These are phyloP conservation scores for Ernsta delagoae DNA, from an alignment of 2,888 invertebrate genomes.

Conservation along the genomic window DNA sequence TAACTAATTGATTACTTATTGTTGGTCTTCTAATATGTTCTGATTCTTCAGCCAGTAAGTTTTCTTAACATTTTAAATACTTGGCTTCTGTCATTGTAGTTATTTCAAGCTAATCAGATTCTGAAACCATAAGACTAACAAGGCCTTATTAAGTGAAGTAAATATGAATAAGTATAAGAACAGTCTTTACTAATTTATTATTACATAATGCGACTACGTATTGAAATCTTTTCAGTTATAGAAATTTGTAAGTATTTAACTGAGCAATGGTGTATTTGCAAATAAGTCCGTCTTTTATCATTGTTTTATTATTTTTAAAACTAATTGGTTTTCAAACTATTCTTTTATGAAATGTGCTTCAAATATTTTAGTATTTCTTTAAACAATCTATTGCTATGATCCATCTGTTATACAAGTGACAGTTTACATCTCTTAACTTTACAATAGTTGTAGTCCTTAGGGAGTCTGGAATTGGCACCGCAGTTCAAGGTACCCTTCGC, in stretches of 20 bases:
- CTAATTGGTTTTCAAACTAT: not conserved
- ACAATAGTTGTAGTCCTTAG: not conserved
- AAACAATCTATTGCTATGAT: not conserved
- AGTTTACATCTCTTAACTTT: not conserved
- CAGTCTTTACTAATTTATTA: slow-evolving; percentile 33
- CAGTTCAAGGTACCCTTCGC: slow-evolving; percentile 25
- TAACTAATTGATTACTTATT: not conserved
- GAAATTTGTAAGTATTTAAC: too few relatives aligned
- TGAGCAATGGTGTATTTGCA: not conserved
- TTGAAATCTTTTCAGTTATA: not conserved
- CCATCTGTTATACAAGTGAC: not conserved
- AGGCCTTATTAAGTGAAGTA: slow-evolving; percentile 37
- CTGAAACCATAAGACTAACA: slow-evolving; percentile 39
- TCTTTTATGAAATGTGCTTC: not conserved
- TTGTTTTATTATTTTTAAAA: not conserved
- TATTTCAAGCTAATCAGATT: slow-evolving; percentile 37
- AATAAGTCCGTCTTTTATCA: not conserved
- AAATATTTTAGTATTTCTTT: not conserved
- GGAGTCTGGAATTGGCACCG: slow-evolving; percentile 14
- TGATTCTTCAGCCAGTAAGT: slow-evolving; percentile 17
- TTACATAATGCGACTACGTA: slow-evolving; percentile 18
- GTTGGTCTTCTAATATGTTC: not conserved
- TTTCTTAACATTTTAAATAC: slow-evolving; percentile 36
- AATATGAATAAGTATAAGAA: slow-evolving; percentile 26
- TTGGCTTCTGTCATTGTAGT: slow-evolving; percentile 34